Conservation (phyloP, 2,797 vertebrate species). For the Tokudaia muenninki region DNA sequence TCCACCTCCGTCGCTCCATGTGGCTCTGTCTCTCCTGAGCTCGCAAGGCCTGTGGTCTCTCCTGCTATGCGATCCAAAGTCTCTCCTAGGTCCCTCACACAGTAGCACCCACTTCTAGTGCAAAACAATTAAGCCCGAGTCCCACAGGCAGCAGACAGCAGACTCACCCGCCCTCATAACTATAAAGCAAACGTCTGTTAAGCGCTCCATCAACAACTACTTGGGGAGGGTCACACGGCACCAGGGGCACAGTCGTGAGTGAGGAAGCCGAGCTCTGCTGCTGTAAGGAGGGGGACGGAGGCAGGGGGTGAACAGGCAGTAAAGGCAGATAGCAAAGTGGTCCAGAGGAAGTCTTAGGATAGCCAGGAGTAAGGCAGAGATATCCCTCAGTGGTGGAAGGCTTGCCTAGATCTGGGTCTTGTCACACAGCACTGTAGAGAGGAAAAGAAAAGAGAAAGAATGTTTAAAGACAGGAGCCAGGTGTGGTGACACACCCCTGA, state of each 20-base stretch:
- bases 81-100: background rate
- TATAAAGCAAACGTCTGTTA: background rate
- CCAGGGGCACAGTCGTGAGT: rapidly evolving
- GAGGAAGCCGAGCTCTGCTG: background rate
- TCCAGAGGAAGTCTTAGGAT: background rate
- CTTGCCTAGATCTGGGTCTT: background rate
- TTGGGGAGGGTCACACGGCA: background rate
- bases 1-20: rapidly evolving
- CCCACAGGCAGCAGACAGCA: background rate
- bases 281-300: background rate
- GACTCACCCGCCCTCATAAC: background rate
- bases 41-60: background rate
- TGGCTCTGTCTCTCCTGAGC: background rate
- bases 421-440: background rate
- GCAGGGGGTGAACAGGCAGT: background rate
- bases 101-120: background rate
- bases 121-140: background rate
- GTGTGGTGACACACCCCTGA: background rate
- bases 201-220: background rate
- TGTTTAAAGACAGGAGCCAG: background rate
- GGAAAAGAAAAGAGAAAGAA: background rate
- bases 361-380: background rate
- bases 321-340: background rate
- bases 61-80: background rate
- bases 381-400: background rate